phyloP scores from a whole-genome alignment of 2,113 vertebrate species.

The Callipepla squamata region DNA sequence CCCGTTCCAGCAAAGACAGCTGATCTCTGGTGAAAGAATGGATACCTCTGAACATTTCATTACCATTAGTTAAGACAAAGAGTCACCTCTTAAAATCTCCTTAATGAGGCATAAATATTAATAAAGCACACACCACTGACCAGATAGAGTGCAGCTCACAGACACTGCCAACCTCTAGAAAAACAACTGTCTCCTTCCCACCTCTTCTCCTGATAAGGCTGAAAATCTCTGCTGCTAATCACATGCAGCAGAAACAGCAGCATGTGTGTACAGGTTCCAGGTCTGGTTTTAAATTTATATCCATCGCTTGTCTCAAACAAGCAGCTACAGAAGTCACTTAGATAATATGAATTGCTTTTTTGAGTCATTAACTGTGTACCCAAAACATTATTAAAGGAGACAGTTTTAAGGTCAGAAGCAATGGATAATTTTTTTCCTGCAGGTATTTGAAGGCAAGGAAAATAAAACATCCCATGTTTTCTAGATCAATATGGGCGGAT shows the following conservation, averaged over 20 bases:
- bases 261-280: rapidly evolving
- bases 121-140: neutral
- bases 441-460: neutral
- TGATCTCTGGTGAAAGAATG: neutral
- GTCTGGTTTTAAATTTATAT: neutral
- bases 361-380: neutral
- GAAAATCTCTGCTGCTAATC: neutral
- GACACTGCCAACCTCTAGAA: neutral
- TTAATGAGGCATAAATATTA: constrained; percentile 32
- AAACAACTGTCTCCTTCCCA: neutral
- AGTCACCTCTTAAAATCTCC: neutral
- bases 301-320: neutral
- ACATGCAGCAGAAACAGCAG: rapidly evolving
- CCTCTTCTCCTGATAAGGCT: neutral
- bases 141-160: neutral
- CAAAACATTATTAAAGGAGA: neutral
- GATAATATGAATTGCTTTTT: neutral
- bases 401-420: neutral
- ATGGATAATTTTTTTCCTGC: neutral
- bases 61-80: neutral
- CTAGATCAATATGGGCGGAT: neutral
- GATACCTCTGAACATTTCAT: constrained; percentile 11
- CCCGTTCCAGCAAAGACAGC: neutral
- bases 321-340: neutral
- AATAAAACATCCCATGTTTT: neutral